Conservation (phyloP, 2,888 invertebrate genomes). For the Prosopocoilus inquinatus region DNA sequence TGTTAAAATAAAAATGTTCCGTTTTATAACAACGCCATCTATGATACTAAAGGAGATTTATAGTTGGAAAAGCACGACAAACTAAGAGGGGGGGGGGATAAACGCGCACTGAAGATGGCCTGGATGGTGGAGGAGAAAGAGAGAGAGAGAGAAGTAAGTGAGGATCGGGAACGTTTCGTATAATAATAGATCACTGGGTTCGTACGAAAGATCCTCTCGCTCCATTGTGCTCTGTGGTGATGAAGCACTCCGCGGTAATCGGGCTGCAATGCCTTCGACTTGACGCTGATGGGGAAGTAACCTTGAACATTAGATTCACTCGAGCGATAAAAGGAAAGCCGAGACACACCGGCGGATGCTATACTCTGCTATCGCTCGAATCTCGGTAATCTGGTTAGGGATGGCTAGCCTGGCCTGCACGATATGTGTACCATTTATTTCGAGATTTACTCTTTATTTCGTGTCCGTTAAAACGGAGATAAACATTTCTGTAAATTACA, state of each 20-base stretch:
- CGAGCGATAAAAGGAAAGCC: constrained; percentile 25
- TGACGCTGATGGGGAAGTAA: constrained; percentile 16
- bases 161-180: too few relatives aligned
- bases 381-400: background rate
- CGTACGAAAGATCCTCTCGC: background rate
- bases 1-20: too few relatives aligned
- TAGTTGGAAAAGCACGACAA: too few relatives aligned
- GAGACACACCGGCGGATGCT: constrained; percentile 4
- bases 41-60: too few relatives aligned
- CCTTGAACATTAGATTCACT: constrained; percentile 34
- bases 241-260: constrained; percentile 34
- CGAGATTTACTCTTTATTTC: background rate
- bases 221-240: constrained; percentile 31
- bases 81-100: too few relatives aligned
- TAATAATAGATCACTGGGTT: too few relatives aligned
- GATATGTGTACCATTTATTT: background rate
- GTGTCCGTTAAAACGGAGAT: too few relatives aligned
- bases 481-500: background rate
- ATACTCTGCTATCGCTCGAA: background rate
- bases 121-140: too few relatives aligned
- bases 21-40: too few relatives aligned
- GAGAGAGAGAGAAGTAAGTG: too few relatives aligned
- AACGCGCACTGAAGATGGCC: too few relatives aligned
- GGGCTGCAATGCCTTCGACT: constrained; percentile 25
- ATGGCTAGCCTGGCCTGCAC: background rate